A percentile compares a stretch with the other conserved stretches of the same genome.
phyloP scores from a whole-genome alignment of 1,140 invertebrate genomes.

The Dufourea novaeangliae region DNA sequence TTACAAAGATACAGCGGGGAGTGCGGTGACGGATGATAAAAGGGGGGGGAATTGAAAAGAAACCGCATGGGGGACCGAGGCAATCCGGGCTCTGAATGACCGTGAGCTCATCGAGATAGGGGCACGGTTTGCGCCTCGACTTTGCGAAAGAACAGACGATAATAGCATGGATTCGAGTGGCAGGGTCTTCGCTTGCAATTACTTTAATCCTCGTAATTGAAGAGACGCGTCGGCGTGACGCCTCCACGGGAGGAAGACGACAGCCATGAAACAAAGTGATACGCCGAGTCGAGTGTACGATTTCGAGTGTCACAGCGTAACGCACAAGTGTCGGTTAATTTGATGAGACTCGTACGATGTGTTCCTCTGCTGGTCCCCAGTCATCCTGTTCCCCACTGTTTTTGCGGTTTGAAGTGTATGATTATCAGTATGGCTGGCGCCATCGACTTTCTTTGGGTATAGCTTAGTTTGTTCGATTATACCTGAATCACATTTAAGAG shows the following conservation, averaged over 20 bases:
- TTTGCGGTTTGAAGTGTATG: constrained; percentile 5
- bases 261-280: constrained; percentile 17
- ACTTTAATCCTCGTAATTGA: constrained; percentile 53
- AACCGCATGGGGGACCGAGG: background rate
- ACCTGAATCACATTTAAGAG: background rate
- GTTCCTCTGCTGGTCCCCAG: background rate
- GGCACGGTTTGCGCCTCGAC: background rate
- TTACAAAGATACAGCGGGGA: background rate
- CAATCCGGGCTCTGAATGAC: constrained; percentile 9
- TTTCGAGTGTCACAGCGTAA: constrained; percentile 15
- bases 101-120: background rate
- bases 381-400: background rate
- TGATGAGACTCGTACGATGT: background rate
- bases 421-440: constrained; percentile 28
- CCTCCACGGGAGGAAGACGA: constrained; percentile 16
- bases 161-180: constrained; percentile 7
- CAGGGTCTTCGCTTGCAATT: constrained; percentile 14
- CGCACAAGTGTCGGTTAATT: constrained; percentile 35
- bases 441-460: background rate
- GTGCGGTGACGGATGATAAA: background rate
- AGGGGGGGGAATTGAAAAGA: background rate
- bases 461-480: background rate
- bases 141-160: constrained; percentile 14
- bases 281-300: constrained; percentile 5
- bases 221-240: constrained; percentile 42